A percentile compares a stretch with the other conserved stretches of the same genome.
phyloP scores from a whole-genome alignment of 2,888 invertebrate genomes.

The Troglohyphantes excavatus region DNA sequence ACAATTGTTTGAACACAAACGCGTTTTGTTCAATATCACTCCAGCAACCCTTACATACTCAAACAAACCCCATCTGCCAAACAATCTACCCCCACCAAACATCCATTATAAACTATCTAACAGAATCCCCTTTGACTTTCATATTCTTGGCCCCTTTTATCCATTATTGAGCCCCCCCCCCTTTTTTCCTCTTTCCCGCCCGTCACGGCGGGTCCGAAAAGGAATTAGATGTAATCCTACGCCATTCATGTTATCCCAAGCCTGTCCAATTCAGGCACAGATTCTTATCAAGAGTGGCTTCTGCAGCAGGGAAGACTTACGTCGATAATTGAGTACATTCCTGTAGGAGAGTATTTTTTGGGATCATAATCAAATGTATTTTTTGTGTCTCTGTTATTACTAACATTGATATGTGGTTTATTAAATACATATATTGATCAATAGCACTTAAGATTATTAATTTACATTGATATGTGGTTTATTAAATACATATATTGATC shows the following conservation, averaged over 20 bases:
- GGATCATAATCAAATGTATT: too few species aligned
- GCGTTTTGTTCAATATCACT: too few species aligned
- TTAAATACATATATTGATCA: too few species aligned
- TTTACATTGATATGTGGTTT: too few species aligned
- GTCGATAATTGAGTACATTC: background rate
- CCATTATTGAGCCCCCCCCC: background rate
- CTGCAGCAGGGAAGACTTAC: background rate
- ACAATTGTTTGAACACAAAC: too few species aligned
- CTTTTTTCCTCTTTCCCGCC: background rate
- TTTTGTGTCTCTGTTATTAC: background rate
- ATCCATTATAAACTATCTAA: background rate
- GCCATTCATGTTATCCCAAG: background rate
- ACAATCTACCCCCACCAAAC: too few species aligned
- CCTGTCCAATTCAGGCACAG: background rate
- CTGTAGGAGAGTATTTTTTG: background rate
- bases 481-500: too few species aligned
- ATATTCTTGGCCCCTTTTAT: background rate
- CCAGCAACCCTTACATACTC: too few species aligned
- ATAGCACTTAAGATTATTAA: too few species aligned
- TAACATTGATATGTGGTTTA: background rate
- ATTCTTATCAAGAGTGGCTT: background rate
- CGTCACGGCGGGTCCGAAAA: background rate
- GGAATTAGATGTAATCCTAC: background rate
- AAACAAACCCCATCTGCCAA: too few species aligned
- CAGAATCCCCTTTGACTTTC: constrained; percentile 5